Evolutionary conservation across 2,113 vertebrate species (phyloP).

Genomic region (Scopus umbretta): DNA sequence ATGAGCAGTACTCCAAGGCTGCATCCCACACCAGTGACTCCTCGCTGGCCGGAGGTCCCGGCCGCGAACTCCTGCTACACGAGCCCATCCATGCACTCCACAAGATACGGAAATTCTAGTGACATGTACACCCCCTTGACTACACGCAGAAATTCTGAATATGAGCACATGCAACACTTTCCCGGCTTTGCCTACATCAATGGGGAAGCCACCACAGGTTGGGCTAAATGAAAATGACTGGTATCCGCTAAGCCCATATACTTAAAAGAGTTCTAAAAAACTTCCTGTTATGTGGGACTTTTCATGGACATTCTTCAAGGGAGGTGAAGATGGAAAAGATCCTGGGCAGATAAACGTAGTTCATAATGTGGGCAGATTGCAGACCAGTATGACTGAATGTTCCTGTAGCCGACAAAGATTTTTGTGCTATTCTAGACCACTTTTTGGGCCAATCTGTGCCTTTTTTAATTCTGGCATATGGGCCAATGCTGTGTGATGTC

Average conservation of each 20-base stretch:
- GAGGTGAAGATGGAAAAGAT: conserved; percentile 56
- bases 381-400: conserved; percentile 18
- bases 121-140: conserved; percentile 92
- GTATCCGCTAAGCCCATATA: conserved; percentile 44
- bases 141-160: conserved; percentile 94
- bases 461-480: conserved; percentile 60
- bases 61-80: conserved; percentile 90
- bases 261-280: conserved; percentile 55
- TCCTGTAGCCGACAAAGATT: conserved; percentile 35
- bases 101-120: conserved; percentile 86
- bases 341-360: conserved; percentile 44
- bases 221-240: conserved; percentile 86
- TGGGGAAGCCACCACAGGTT: conserved; percentile 94
- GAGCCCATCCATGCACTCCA: conserved; percentile 90
- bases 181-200: conserved; percentile 98
- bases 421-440: conserved; percentile 53
- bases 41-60: conserved; percentile 93
- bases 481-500: conserved; percentile 12
- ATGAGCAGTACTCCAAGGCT: conserved; percentile 91
- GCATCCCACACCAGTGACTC: conserved; percentile 87
- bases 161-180: conserved; percentile 98
- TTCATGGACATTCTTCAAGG: conserved; percentile 4
- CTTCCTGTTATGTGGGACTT: conserved; percentile 26
- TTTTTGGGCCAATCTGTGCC: conserved; percentile 71
- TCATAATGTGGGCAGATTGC: conserved; percentile 41